Conservation (phyloP, 2,113 vertebrate species). For the Siniperca knerii region DNA sequence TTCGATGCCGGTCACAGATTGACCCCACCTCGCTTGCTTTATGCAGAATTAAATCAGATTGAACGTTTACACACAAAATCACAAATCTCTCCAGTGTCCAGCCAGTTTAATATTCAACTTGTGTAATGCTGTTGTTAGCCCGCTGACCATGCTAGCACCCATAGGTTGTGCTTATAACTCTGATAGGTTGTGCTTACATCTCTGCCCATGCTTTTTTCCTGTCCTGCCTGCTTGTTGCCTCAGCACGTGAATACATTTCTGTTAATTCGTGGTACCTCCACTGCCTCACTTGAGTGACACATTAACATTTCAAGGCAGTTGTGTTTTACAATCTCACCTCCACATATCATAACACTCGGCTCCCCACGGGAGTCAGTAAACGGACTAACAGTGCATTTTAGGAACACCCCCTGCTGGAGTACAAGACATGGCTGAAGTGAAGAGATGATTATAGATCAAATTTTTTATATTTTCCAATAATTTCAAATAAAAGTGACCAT, state of each 20-base stretch:
- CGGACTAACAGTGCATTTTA: background rate
- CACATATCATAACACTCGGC: too few species aligned
- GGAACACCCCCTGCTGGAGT: background rate
- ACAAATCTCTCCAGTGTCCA: background rate
- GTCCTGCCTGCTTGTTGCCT: background rate
- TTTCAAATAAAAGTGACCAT: background rate
- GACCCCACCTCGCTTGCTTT: background rate
- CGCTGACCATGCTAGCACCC: background rate
- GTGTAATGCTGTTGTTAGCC: background rate
- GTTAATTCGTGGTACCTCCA: background rate
- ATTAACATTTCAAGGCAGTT: background rate
- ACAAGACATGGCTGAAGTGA: background rate
- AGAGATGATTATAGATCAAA: background rate
- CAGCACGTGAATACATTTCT: background rate
- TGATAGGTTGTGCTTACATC: background rate
- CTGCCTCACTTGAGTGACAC: background rate
- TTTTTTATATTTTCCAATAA: background rate
- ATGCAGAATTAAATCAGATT: background rate
- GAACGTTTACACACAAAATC: background rate
- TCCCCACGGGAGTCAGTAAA: background rate
- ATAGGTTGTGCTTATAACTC: background rate
- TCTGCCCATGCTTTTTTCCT: background rate
- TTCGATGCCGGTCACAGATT: background rate
- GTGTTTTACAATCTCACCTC: background rate
- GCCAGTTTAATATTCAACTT: background rate